Percentiles rank a stretch among this genome's conserved stretches.
These are phyloP conservation scores for Pandemis corylana DNA, from an alignment of 2,888 invertebrate species.

Conservation along the genomic window DNA sequence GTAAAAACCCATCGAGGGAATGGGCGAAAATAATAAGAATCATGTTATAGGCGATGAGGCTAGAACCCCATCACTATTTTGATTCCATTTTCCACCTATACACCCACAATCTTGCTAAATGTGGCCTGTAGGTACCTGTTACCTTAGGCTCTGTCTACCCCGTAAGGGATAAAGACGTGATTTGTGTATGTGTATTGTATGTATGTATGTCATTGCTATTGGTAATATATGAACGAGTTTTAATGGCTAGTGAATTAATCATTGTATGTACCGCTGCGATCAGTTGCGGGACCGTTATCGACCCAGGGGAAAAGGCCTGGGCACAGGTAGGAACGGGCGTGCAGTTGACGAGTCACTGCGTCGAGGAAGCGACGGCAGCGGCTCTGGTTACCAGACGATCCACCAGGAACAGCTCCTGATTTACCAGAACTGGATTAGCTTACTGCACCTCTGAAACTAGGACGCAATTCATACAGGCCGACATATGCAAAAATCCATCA, in stretches of 20 bases:
- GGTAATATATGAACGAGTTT: not conserved
- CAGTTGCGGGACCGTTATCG: conserved; percentile 94
- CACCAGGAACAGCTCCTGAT: conserved; percentile 67
- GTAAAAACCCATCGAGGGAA: too few species aligned
- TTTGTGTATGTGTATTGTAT: too few species aligned
- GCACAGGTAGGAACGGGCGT: conserved; percentile 92
- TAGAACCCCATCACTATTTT: too few species aligned
- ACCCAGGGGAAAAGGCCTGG: conserved; percentile 96
- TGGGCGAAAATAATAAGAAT: too few species aligned
- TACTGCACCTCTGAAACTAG: not conserved
- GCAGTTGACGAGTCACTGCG: conserved; percentile 86
- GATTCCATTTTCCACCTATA: too few species aligned
- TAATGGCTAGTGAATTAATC: not conserved
- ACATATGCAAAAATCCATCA: not conserved
- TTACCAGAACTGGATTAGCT: not conserved
- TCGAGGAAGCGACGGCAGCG: conserved; percentile 86
- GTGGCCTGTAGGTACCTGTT: too few species aligned
- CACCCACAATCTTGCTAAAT: too few species aligned
- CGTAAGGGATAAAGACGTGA: too few species aligned
- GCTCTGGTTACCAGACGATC: conserved; percentile 56
- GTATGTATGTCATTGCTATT: too few species aligned
- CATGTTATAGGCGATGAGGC: too few species aligned
- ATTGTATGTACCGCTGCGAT: conserved; percentile 86
- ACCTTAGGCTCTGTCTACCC: too few species aligned
- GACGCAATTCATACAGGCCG: not conserved